Evolutionary conservation across 92 coral and sea anemone species (phyloP).

Genomic region (Porites cylindrica): DNA sequence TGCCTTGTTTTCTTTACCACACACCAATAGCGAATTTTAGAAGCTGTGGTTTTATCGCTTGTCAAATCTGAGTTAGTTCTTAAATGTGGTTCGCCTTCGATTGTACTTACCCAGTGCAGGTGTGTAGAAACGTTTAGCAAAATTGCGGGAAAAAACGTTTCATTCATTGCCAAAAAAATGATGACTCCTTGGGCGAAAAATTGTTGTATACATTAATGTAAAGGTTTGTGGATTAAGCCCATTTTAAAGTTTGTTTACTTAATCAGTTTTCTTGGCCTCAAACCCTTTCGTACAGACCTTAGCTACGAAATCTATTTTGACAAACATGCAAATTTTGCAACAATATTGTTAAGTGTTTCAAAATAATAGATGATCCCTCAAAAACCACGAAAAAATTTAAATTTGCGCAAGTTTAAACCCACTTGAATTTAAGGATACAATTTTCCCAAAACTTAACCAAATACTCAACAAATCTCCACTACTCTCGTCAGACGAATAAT

Average conservation of each 20-base stretch:
- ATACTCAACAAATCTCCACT: background rate
- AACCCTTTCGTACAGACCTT: background rate
- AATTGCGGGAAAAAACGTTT: background rate
- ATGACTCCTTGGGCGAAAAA: too few species aligned
- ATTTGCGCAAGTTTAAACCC: background rate
- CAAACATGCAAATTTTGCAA: conserved; percentile 4
- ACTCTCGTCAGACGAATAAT: too few species aligned
- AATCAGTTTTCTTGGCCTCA: background rate
- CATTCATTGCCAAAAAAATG: background rate
- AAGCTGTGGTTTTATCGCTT: conserved; percentile 4
- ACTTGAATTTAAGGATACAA: background rate
- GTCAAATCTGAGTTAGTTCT: background rate
- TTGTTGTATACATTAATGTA: too few species aligned
- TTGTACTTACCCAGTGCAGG: conserved; percentile 7
- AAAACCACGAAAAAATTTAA: background rate
- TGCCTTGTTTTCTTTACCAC: background rate
- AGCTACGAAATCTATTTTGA: background rate
- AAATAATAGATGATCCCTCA: background rate
- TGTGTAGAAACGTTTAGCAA: background rate
- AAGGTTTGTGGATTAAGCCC: conserved; percentile 16
- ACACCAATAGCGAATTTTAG: background rate
- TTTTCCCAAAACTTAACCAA: too few species aligned
- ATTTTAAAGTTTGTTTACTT: background rate
- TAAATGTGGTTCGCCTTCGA: conserved; percentile 10
- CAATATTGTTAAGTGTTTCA: background rate